Base-by-base conservation (phyloP, 2,113 vertebrate species). In the Lepus americanus region DNA sequence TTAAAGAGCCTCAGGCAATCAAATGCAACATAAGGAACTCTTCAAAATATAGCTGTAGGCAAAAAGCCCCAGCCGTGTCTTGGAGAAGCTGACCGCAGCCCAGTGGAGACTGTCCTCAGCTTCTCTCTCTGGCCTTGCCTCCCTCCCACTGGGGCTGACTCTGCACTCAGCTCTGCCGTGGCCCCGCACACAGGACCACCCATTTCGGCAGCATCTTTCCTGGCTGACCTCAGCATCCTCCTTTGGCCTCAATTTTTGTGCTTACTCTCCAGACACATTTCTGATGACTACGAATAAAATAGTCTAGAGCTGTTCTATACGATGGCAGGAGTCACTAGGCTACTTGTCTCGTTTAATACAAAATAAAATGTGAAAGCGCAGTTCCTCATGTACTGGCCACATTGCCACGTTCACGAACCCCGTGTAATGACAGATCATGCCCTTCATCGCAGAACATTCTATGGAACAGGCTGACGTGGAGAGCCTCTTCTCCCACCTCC, bases 251-350 rank as follows among this genome's bases (percentile, higher is more conserved):
- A 63, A 89, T 49, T 80, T 87, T 55, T 74, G 61, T 66, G 16
- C n/a, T 90, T 70, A 49, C n/a, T 93, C 53, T 81, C 51, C 67
- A 79, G n/a, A 44, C 19, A 64, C 22, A 86, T 64, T 69, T 85
- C 22, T n/a, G n/a, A 44, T 86, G 29, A 63, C 55, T 33, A 94
- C 31, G 29, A 79, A 84, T 22, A 39, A 81, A 59, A 39, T 49
- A 72, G 19, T 82, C 84, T 87, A 76, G 29, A 87, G 13, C 22
- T 29, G 2, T 69, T 19, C 27, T 78, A 31, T 85, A 25, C 55
- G 31, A 14, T 39, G 27, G 31, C 29, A 87, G 64, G 39, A 11
- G 16, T 27, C 59, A 25, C 76, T 79, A 44, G 14, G 20, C 31
- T 64, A 25, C 76, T 79, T 44, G n/a, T 10, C 53, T 16, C 31